Base-by-base conservation (phyloP, 2,888 invertebrate genomes). In the Habrosyne pyritoides region DNA sequence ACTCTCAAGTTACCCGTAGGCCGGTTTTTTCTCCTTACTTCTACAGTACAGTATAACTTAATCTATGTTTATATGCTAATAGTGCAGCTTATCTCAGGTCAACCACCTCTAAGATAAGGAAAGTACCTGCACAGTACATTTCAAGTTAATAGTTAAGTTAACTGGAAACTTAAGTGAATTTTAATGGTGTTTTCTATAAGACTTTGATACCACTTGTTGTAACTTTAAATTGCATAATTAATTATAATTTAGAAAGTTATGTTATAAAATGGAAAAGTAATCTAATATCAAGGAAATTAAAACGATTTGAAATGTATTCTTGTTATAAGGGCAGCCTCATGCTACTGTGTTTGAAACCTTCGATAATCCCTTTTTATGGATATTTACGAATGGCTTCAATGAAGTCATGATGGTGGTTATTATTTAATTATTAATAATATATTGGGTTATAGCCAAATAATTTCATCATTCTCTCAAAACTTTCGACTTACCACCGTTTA, bases 101-200 rank as follows among this genome's bases (percentile, higher is more conserved):
- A 53, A 55, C 12, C 54, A 71, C 61, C 72, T 46, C 26, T 49
- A 49, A 42, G 72, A 73, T 73, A 73, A 71, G 57, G 53, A 42
- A 8, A 42, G 1, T 42, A 42, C 42, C n/a, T 7, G 42, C 18
- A 18, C 42, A 42, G 42, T 42, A 42, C n/a, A 14, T 36, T 14
- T 36, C 42, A 4, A 42, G 18, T 18, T 42, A 18, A 18, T 42
- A 42, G 18, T 42, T 14, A 42, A 18, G 36, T 14, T 36, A 14
- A 14, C 14, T 36, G 36, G 2, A 36, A 18, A 18, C 42, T 42
- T 18, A 42, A 42, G 42, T 42, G 42, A 42, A n/a, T 18, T 42
- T 42, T 42, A 42, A 42, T 8, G 1, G 42, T 42, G 42, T 42
- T 42, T 42, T 18, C 42, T 42, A 42, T 42, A 18, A 18, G 42